Evolutionary conservation across 2,113 vertebrate species (phyloP), one percentile per base, ranked within the genome.

Genomic region (Synchiropus splendidus): DNA sequence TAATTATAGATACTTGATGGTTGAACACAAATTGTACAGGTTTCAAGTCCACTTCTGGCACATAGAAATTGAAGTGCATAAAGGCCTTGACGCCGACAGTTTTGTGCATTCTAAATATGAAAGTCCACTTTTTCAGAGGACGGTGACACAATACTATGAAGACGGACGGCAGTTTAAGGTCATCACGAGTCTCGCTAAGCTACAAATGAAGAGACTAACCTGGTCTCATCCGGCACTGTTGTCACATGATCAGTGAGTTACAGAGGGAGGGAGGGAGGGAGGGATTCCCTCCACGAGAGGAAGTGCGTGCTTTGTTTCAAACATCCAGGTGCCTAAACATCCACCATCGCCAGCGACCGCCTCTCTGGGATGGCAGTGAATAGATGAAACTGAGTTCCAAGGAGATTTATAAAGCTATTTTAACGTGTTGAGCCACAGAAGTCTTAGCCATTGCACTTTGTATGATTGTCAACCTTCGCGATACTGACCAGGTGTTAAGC

Each of bases 1-100:
- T 81, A 71, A 77, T 71, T 83, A 69, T 77, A 80, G 79, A 84
- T 82, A 86, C 79, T 86, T 87, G 79, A 82, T 77, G 45, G 82
- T 81, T 79, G 78, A 82, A 83, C 77, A 80, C 64, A 75, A 82
- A 75, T 64, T 83, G 82, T 85, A 84, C 76, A 84, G 79, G 74
- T 76, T 80, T 77, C 54, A 80, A 69, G 81, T 86, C 77, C 82
- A 81, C 62, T 70, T 80, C 78, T 81, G 82, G 85, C 83, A 86
- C 79, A 86, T 83, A 84, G 70, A 33, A 74, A 56, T 61, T 63
- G 54, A 64, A 69, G 72, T 70, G 76, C 73, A 74, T 72, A 61
- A 47, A 50, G 68, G 63, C 69, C 56, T 51, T 47, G 8, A 56
- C 55, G 66, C 67, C 68, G 70, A 49, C 55, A 61, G 47, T 70